Percentiles rank a stretch among this genome's conserved stretches.
These are phyloP conservation scores for Ecdyonurus torrentis DNA, from an alignment of 2,888 invertebrate genomes.

Conservation along the genomic window DNA sequence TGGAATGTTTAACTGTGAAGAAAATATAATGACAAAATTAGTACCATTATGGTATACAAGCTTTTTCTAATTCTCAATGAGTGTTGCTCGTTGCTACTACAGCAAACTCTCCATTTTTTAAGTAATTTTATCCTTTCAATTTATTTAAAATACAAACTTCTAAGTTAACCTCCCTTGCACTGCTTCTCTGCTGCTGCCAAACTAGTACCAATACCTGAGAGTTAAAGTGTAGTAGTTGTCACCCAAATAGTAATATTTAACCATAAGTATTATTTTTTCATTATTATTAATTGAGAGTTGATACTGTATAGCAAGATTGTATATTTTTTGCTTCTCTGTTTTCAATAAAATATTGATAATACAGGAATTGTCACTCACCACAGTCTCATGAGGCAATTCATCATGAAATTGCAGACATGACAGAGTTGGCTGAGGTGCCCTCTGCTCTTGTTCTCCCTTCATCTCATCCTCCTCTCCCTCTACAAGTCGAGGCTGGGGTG, in stretches of 20 bases:
- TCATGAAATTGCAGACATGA: constrained; percentile 77
- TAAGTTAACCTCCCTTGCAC: too few relatives aligned
- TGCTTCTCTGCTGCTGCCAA: too few relatives aligned
- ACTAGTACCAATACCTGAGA: too few relatives aligned
- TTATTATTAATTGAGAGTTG: constrained; percentile 4
- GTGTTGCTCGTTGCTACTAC: too few relatives aligned
- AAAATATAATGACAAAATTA: not conserved
- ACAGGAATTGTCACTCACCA: too few relatives aligned
- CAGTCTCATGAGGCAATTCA: constrained; percentile 71
- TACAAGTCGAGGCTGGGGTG: constrained; percentile 43
- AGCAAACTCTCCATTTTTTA: too few relatives aligned
- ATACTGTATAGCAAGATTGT: constrained; percentile 2
- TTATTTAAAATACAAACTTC: too few relatives aligned
- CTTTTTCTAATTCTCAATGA: too few relatives aligned
- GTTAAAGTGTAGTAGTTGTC: too few relatives aligned
- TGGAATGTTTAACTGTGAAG: constrained; percentile 60
- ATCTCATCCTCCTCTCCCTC: constrained; percentile 40
- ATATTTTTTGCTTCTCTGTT: constrained; percentile 4
- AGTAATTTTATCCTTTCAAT: too few relatives aligned
- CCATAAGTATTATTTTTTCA: constrained; percentile 5
- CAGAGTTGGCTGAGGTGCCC: constrained; percentile 49
- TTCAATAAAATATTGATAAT: constrained; percentile 14
- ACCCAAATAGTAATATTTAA: constrained; percentile 1
- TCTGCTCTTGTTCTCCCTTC: constrained; percentile 25
- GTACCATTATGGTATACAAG: too few relatives aligned